Evolutionary conservation across 53 echinoderm and acorn worm genomes (phyloP).

Genomic region (Mesocentrotus franciscanus): DNA sequence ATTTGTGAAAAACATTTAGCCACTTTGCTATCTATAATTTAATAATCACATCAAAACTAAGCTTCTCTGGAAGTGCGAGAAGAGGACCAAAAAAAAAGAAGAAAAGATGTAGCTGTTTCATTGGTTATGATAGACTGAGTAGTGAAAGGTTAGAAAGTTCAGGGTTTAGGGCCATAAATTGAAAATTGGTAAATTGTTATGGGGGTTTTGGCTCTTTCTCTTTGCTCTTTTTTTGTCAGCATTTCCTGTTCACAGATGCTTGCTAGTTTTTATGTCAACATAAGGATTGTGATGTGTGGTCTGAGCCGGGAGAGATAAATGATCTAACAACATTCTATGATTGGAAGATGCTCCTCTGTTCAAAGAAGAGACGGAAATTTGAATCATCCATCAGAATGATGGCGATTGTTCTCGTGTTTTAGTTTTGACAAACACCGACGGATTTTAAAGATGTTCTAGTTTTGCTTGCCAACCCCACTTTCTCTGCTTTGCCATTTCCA

Average conservation of each 20-base stretch:
- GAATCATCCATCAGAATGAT: constrained; percentile 52
- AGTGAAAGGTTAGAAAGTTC: constrained; percentile 59
- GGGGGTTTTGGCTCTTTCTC: constrained; percentile 26
- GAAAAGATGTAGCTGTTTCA: constrained; percentile 10
- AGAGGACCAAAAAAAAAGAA: not conserved
- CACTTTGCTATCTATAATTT: constrained; percentile 68
- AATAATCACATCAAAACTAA: constrained; percentile 70
- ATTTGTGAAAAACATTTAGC: constrained; percentile 68
- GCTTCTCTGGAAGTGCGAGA: not conserved
- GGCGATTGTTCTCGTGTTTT: constrained; percentile 37
- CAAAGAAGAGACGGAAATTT: constrained; percentile 52
- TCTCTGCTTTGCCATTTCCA: not conserved
- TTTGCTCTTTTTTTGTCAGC: constrained; percentile 25
- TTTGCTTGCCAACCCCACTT: not conserved
- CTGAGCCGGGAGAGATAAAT: constrained; percentile 42
- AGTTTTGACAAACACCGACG: not conserved
- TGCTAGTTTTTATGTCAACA: constrained; percentile 58
- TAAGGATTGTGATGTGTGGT: constrained; percentile 49
- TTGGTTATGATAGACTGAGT: constrained; percentile 37
- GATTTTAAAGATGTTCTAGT: not conserved
- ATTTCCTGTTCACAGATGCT: constrained; percentile 61
- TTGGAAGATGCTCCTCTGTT: constrained; percentile 3
- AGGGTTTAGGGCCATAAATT: constrained; percentile 68
- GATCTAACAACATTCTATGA: constrained; percentile 45
- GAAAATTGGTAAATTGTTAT: constrained; percentile 71